phyloP scores from a whole-genome alignment of 1,140 invertebrate species.

The Drosophila teissieri region DNA sequence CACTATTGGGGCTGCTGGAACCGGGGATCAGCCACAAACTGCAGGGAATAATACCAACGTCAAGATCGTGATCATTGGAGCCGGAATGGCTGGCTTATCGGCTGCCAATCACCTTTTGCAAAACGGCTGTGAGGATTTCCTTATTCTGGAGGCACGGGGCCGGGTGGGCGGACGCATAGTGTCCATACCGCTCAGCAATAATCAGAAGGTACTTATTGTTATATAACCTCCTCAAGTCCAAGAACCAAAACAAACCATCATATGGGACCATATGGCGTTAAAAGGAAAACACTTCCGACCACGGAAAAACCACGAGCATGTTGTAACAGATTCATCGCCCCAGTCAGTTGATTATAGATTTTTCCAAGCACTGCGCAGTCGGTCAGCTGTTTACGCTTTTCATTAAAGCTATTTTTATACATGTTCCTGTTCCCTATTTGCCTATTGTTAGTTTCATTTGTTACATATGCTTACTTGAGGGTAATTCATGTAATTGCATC shows the following conservation, averaged over 20 bases:
- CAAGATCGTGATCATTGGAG: constrained; percentile 93
- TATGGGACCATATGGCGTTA: background rate
- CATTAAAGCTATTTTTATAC: constrained; percentile 23
- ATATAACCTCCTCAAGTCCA: constrained; percentile 47
- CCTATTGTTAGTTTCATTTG: constrained; percentile 7
- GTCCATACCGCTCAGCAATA: constrained; percentile 89
- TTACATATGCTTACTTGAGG: background rate
- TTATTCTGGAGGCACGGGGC: constrained; percentile 92
- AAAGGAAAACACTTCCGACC: background rate
- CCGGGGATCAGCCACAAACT: constrained; percentile 10
- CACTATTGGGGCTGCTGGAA: constrained; percentile 40
- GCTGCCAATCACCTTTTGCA: constrained; percentile 93
- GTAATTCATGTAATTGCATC: background rate
- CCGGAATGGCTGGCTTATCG: constrained; percentile 93
- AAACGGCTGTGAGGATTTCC: constrained; percentile 91
- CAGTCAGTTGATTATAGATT: constrained; percentile 68
- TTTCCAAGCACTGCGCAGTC: constrained; percentile 51
- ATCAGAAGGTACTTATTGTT: constrained; percentile 84
- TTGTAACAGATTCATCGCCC: constrained; percentile 21
- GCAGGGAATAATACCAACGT: constrained; percentile 47
- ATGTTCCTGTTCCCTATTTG: constrained; percentile 16
- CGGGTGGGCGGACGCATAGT: constrained; percentile 93
- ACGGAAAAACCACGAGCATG: constrained; percentile 8
- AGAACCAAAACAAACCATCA: background rate
- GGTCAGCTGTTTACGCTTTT: constrained; percentile 27